Percentiles rank a stretch among this genome's conserved stretches.
These are phyloP conservation scores for Hyposmocoma kahamanoa DNA, from an alignment of 1,140 invertebrate genomes.

Conservation along the genomic window DNA sequence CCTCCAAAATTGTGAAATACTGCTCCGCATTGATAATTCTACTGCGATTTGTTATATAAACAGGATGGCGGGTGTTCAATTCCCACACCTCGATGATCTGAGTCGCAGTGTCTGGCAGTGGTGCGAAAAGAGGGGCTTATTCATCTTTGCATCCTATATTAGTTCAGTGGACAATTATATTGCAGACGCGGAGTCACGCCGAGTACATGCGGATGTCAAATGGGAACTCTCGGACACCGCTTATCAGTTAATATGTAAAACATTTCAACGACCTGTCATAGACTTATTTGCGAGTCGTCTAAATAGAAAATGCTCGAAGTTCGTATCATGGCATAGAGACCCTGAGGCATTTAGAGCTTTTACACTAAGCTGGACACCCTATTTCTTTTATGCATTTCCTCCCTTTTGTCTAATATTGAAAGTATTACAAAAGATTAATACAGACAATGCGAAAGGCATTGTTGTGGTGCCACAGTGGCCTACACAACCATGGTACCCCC, in stretches of 20 bases:
- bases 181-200: constrained; percentile 3
- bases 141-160: constrained; percentile 3
- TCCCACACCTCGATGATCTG: not conserved
- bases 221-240: not conserved
- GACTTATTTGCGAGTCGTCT: constrained; percentile 1
- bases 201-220: not conserved
- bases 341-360: not conserved
- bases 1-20: constrained; percentile 12
- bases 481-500: not conserved
- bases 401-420: not conserved
- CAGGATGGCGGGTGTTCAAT: constrained; percentile 1
- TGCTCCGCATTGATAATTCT: constrained; percentile 16
- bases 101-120: not conserved
- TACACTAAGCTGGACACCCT: not conserved
- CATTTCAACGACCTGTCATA: not conserved
- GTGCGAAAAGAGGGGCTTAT: not conserved
- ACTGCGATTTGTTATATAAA: not conserved
- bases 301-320: not conserved
- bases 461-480: not conserved
- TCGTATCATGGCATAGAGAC: not conserved
- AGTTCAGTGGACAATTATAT: not conserved
- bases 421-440: not conserved
- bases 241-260: not conserved
- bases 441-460: not conserved
- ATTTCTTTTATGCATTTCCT: not conserved